A percentile compares a stretch with the other conserved stretches of the same genome.
Conservation (phyloP, 2,113 vertebrate species). For the Emberiza fucata region DNA sequence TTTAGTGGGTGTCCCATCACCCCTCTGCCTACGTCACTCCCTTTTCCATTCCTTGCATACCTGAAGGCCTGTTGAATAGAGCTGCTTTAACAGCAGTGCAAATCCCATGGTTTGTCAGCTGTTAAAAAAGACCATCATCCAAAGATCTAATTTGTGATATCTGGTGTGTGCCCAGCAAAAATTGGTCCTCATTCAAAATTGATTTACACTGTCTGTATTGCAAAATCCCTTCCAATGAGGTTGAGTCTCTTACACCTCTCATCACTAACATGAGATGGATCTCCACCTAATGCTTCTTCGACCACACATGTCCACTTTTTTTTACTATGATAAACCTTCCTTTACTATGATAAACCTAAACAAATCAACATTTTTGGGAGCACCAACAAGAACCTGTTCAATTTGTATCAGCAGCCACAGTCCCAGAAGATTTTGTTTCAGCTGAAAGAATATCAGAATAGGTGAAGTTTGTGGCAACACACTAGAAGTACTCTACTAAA, state of each 20-base stretch:
- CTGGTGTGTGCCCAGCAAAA: neutral
- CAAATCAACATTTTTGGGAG: neutral
- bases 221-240: neutral
- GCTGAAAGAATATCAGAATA: neutral
- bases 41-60: neutral
- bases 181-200: neutral
- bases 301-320: neutral
- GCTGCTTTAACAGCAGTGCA: neutral
- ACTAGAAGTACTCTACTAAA: neutral
- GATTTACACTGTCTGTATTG: neutral
- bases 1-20: neutral
- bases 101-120: neutral
- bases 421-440: neutral
- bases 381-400: neutral
- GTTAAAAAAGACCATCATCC: neutral
- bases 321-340: neutral
- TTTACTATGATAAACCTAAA: neutral
- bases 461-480: neutral
- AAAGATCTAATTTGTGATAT: neutral
- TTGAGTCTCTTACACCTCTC: accelerated
- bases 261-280: neutral
- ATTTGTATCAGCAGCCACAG: neutral
- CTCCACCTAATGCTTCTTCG: neutral
- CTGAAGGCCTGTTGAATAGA: neutral
- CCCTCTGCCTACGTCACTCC: neutral